Percentiles rank a stretch among this genome's conserved stretches.
These are phyloP conservation scores for Octopus sinensis DNA, from an alignment of 1,140 invertebrate genomes.

Conservation along the genomic window DNA sequence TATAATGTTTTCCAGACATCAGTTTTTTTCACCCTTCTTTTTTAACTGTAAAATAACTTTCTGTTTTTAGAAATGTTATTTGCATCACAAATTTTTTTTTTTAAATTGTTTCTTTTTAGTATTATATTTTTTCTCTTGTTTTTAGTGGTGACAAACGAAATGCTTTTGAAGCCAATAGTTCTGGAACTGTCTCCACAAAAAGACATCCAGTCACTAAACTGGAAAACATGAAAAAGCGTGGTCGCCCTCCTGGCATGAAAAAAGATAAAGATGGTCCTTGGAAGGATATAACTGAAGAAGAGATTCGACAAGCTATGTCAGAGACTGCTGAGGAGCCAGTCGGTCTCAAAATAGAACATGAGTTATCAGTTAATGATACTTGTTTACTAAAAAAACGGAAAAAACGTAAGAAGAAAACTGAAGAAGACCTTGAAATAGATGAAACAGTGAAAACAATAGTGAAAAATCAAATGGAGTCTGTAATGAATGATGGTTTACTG, in stretches of 20 bases:
- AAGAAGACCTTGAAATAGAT: background rate
- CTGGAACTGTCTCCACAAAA: conserved; percentile 49
- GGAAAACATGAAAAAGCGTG: conserved; percentile 15
- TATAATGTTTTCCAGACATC: no score
- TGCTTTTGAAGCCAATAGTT: conserved; percentile 43
- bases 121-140: conserved; percentile 20
- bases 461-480: no score
- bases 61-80: no score
- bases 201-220: conserved; percentile 51
- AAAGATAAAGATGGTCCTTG: background rate
- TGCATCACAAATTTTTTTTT: background rate
- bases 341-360: background rate
- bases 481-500: no score
- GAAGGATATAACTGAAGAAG: conserved; percentile 7
- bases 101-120: background rate
- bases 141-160: conserved; percentile 38
- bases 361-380: background rate
- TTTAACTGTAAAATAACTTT: no score
- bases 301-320: conserved; percentile 6
- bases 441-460: background rate
- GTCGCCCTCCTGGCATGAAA: conserved; percentile 5
- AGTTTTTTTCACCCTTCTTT: no score
- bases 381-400: background rate
- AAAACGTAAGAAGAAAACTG: background rate
- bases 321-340: conserved; percentile 2